Base-by-base conservation (phyloP, 2,797 vertebrate species). In the Artibeus lituratus region DNA sequence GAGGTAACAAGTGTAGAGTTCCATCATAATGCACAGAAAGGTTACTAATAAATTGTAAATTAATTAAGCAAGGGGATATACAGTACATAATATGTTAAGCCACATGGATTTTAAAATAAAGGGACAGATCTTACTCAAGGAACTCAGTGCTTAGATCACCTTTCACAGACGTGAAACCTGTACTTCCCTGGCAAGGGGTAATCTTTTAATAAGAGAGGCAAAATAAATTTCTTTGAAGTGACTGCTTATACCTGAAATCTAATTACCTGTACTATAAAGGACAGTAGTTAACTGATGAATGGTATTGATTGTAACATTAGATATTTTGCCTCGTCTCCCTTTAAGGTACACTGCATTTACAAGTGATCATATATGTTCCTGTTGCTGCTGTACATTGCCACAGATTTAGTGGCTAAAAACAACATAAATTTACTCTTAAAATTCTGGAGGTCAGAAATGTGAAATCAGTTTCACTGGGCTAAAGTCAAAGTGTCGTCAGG, bases 1-100 rank as follows among this genome's bases (percentile, higher is more conserved):
- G 99, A 84, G 99, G 99, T 73, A 99, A 99, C 98, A 99, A 98
- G 96, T 99, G 99, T 57, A 99, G 99, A 93, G 99, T 96, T 0
- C 99, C 99, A 55, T 99, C 99, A 70, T 69, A 42, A 69, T 44
- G 21, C 10, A 69, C 29, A 9, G 21, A 70, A 53, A 55, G 21
- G 10, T 35, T 70, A 78, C 53, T 76, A 76, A 37, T 69, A 53
- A 65, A 55, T 67, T 87, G 24, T 74, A 73, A 74, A 35, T 62
- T 62, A 78, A 78, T 53, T 89, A 88, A 88, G 37, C 26, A 44
- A 80, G 57, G 32, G 15, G 70, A 35, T 90, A 35, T 90, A 22
- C 5, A 32, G 65, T 69, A 69, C 14, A 53, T 42, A 42, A 21
- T 49, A 74, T 65, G 22, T 47, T 70, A 72, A 35, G 49, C 84